A percentile compares a stretch with the other conserved stretches of the same genome.
phyloP scores from a whole-genome alignment of 2,113 vertebrate species.

The Pomatostomus ruficeps region DNA sequence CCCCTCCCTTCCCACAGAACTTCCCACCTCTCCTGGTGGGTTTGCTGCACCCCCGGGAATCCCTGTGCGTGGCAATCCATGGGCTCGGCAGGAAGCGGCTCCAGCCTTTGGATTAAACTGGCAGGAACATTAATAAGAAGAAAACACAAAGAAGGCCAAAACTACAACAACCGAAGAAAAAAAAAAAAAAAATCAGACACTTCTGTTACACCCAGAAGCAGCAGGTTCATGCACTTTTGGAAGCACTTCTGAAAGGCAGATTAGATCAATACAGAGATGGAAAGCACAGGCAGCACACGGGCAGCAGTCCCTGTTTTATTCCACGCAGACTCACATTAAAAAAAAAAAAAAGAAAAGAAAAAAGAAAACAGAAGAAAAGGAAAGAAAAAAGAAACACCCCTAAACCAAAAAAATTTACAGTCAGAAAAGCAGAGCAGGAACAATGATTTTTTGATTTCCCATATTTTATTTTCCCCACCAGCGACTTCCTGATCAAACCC shows the following conservation, averaged over 20 bases:
- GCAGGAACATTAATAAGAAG: background rate
- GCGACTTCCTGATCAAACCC: background rate
- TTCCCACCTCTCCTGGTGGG: background rate
- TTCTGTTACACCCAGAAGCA: background rate
- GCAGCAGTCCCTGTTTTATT: background rate
- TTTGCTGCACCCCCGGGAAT: background rate
- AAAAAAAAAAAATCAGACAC: background rate
- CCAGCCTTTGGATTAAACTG: background rate
- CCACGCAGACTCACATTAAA: background rate
- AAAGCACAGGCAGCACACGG: background rate
- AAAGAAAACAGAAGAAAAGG: background rate
- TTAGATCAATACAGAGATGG: background rate
- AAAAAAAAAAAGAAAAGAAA: background rate
- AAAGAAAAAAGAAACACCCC: no score
- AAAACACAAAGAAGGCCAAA: background rate
- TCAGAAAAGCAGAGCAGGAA: background rate
- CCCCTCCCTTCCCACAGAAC: no score
- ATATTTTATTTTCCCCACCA: slow-evolving; percentile 13
- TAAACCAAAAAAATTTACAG: background rate
- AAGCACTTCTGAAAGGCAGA: background rate
- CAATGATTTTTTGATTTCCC: background rate
- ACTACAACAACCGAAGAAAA: background rate
- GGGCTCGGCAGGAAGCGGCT: background rate
- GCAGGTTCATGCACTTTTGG: background rate
- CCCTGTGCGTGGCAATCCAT: background rate